Base-by-base conservation (phyloP, 2,888 invertebrate genomes). In the Ectemnius continuus region DNA sequence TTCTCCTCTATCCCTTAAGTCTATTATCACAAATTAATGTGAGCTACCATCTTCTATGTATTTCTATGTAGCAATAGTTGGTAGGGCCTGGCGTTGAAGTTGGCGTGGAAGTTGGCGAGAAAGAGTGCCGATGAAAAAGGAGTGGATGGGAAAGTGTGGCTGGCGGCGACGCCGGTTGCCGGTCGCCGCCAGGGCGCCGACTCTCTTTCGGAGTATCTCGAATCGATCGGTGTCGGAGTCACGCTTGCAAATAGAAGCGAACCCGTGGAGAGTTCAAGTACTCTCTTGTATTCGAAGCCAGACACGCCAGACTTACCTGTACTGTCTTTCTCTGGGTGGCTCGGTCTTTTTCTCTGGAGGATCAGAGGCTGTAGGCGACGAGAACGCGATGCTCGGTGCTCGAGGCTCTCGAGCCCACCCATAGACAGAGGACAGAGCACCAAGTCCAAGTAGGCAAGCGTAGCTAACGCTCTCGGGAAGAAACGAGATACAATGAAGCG, bases 171-270 rank as follows among this genome's bases (percentile, higher is more conserved):
- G 23, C 23, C 23, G 23, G 23, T 20, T 2, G 36, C 36, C 36
- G 4, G 36, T 36, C 36, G 36, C 36, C 36, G 36, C 36, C 36
- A 72, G 75, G 75, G 71, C 62, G 63, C 62, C 68, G 75, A 75
- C 61, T 63, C 36, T 36, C 66, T 77, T 71, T 73, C 64, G 59
- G 72, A 72, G 80, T 83, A 85, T 85, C 83, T 81, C 79, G 82
- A 84, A 87, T 87, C 84, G 85, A 87, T 87, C 83, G 78, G 79
- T 77, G 58, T 77, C 80, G 80, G 86, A 82, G 82, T 80, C 83
- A 81, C 83, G 83, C 83, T 85, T 79, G 81, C 82, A 80, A 86
- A 85, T 80, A 81, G 76, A 78, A 77, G 78, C 75, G 74, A 77
- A 77, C 73, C 75, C 61, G 71, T 73, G 70, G 73, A 75, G 82